Evolutionary conservation across 2,888 invertebrate genomes (phyloP), one percentile per base, ranked within the genome.

Genomic region (Calliphora vomitoria): DNA sequence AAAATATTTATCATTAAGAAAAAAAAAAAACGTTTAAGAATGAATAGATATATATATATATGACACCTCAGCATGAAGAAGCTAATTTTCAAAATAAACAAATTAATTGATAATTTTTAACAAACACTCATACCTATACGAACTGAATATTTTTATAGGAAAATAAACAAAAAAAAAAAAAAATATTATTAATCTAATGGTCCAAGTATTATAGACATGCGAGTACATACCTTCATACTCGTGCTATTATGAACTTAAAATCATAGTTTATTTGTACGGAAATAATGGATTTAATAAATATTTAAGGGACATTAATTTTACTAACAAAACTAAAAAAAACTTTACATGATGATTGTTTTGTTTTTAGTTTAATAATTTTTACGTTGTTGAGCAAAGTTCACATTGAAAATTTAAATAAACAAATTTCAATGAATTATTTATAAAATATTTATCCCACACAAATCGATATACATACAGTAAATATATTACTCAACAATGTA

Each of bases 21-120:
- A 53, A 15, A 38, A 82, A 79, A 47, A 15, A 38, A 76, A 82
- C 55, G 53, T 55, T 20, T 13, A 31, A 58, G n/a, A 13, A 31
- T 25, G 41, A 2, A 47, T 18, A 72, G 8, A 25, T n/a, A 44
- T 31, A 44, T 11, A 50, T 15, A 25, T 6, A 69, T 25, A 50
- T 85, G 84, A 82, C 75, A 85, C 20, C 84, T 88, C 86, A 85
- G 74, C 82, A 86, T 86, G 86, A 88, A 80, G 84, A 69, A 78
- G 86, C 82, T 88, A 86, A 86, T 88, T 88, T 79, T 66, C 8
- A 53, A 85, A 55, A 76, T 81, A 82, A 88, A 86, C 84, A 88
- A 82, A 83, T 82, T 75, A 79, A 58, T 68, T 80, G 55, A 80
- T 47, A 47, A 41, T 18, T 38, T 41, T 60, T 8, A 11, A 44